Evolutionary conservation across 2,113 vertebrate genomes (phyloP).

Genomic region (Rhinopomastus cyanomelas): DNA sequence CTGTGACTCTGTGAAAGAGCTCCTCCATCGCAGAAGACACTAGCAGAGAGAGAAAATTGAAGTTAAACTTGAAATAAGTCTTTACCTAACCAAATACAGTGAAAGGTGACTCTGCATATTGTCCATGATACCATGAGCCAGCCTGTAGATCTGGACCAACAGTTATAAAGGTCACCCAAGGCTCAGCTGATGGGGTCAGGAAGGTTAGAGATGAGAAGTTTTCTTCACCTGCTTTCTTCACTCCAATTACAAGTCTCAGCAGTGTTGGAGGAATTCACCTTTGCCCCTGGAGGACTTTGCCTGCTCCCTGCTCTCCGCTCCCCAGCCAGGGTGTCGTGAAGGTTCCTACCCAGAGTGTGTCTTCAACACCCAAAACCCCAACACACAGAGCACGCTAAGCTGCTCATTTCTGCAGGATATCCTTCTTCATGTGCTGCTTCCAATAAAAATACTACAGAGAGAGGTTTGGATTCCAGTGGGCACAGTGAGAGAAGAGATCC

Average conservation of each 20-base stretch:
- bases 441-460: slow-evolving; percentile 32
- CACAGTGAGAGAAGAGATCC: slow-evolving; percentile 8
- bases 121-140: background rate
- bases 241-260: slow-evolving; percentile 8
- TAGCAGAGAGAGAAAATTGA: background rate
- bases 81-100: background rate
- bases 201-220: slow-evolving; percentile 26
- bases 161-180: background rate
- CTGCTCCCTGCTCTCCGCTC: background rate
- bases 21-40: background rate
- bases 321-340: background rate
- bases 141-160: too few relatives aligned
- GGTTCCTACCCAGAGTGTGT: background rate
- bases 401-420: slow-evolving; percentile 38
- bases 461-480: slow-evolving; percentile 37
- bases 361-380: background rate
- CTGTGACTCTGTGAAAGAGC: too few relatives aligned
- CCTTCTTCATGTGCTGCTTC: background rate
- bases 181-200: background rate
- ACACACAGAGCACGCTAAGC: background rate
- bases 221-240: slow-evolving; percentile 22
- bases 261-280: slow-evolving; percentile 7
- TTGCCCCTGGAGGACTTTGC: background rate
- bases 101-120: background rate
- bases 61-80: background rate